Evolutionary conservation across 2,888 invertebrate species (phyloP).

Genomic region (Tetragnatha montana): DNA sequence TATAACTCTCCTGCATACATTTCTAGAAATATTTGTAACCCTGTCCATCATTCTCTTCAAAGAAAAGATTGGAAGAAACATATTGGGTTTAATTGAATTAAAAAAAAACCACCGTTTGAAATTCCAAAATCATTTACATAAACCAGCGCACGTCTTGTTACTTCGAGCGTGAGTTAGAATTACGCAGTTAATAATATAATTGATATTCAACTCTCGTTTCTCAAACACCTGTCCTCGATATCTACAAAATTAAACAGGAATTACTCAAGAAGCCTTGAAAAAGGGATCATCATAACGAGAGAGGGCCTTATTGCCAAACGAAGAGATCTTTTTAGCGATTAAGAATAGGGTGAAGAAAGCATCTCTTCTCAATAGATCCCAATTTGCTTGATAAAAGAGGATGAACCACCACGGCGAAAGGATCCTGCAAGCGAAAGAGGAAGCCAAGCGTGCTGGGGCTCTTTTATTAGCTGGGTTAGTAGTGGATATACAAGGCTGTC

Average conservation of each 20-base stretch:
- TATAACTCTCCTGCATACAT: too few species aligned
- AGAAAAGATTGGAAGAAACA: too few species aligned
- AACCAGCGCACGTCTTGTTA: too few species aligned
- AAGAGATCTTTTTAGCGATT: background rate
- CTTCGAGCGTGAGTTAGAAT: too few species aligned
- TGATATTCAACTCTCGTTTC: too few species aligned
- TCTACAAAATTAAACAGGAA: background rate
- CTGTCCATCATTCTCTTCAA: too few species aligned
- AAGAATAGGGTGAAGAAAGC: background rate
- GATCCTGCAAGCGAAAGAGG: constrained; percentile 3
- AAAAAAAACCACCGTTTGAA: too few species aligned
- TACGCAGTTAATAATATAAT: too few species aligned
- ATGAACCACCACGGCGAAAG: background rate
- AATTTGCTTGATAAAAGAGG: background rate
- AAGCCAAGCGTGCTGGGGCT: constrained; percentile 49
- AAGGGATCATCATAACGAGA: background rate
- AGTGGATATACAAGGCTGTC: constrained; percentile 52
- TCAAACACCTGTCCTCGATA: background rate
- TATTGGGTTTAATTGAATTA: too few species aligned
- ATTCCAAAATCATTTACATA: too few species aligned
- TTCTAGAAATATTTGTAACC: too few species aligned
- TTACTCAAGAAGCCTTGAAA: background rate
- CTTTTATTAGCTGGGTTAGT: constrained; percentile 61
- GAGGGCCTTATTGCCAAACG: background rate
- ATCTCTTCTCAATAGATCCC: background rate